Evolutionary conservation across 2,888 invertebrate genomes (phyloP).

Genomic region (Ichneumoninae sp.): DNA sequence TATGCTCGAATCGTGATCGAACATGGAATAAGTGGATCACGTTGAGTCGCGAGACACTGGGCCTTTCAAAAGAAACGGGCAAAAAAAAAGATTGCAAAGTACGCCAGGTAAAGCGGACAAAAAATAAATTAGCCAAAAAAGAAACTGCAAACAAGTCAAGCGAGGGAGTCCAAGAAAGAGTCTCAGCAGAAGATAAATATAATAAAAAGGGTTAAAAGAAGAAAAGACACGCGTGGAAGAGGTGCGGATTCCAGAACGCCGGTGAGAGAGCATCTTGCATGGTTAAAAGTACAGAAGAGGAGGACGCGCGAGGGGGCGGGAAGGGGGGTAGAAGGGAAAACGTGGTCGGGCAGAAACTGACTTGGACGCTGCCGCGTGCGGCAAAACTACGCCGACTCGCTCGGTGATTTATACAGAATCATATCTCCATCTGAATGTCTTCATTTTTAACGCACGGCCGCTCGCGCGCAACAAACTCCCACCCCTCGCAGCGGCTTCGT

Average conservation of each 20-base stretch:
- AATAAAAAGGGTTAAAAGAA: constrained; percentile 4
- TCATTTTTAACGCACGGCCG: constrained; percentile 81
- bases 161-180: constrained; percentile 35
- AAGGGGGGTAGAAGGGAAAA: constrained; percentile 30
- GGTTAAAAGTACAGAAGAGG: constrained; percentile 36
- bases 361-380: constrained; percentile 53
- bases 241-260: constrained; percentile 56
- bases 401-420: constrained; percentile 82
- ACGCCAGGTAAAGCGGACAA: constrained; percentile 14
- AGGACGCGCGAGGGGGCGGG: not conserved
- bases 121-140: constrained; percentile 15
- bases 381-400: constrained; percentile 66
- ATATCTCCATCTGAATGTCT: constrained; percentile 83
- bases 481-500: constrained; percentile 58
- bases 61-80: not conserved
- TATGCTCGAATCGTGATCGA: constrained; percentile 43
- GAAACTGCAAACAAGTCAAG: constrained; percentile 9
- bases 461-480: constrained; percentile 59
- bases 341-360: constrained; percentile 66
- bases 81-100: not conserved
- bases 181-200: constrained; percentile 20
- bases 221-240: constrained; percentile 38
- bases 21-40: constrained; percentile 45
- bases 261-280: constrained; percentile 20
- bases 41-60: constrained; percentile 31